A percentile compares a stretch with the other conserved stretches of the same genome.
These are phyloP conservation scores for Berghia stephanieae DNA, from an alignment of 1,140 invertebrate species.

Conservation along the genomic window DNA sequence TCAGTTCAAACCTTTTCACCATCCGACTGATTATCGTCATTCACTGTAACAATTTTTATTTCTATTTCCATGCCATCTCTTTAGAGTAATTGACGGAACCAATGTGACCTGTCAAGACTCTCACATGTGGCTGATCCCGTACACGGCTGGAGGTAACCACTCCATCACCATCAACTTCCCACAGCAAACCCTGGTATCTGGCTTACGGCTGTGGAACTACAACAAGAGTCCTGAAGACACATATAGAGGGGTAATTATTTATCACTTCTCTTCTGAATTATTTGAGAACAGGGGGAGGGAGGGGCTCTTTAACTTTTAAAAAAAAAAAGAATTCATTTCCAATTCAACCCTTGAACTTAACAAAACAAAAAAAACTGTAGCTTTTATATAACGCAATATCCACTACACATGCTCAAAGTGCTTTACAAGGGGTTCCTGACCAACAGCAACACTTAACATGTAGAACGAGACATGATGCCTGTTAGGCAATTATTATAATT, in stretches of 20 bases:
- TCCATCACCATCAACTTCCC: slow-evolving; percentile 57
- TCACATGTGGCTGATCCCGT: slow-evolving; percentile 70
- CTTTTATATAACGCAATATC: too few relatives aligned
- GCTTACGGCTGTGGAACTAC: slow-evolving; percentile 83
- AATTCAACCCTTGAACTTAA: too few relatives aligned
- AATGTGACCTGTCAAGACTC: slow-evolving; percentile 67
- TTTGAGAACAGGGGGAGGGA: not conserved
- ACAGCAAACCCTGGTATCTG: slow-evolving; percentile 59
- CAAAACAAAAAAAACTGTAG: too few relatives aligned
- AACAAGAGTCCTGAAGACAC: slow-evolving; percentile 79
- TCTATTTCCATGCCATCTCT: slow-evolving; percentile 59
- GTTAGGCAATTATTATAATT: too few relatives aligned
- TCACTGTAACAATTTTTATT: not conserved
- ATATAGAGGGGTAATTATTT: slow-evolving; percentile 74
- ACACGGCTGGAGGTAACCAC: slow-evolving; percentile 64
- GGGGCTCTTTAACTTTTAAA: not conserved
- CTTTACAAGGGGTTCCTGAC: too few relatives aligned
- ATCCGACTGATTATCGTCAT: too few relatives aligned
- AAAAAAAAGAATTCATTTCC: too few relatives aligned
- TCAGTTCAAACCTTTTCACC: too few relatives aligned
- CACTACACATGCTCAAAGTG: too few relatives aligned
- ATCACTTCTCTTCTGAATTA: not conserved
- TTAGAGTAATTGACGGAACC: slow-evolving; percentile 67
- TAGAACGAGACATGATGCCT: too few relatives aligned
- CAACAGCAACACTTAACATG: too few relatives aligned